These are phyloP conservation scores for Delichon dasypus DNA, from an alignment of 2,797 vertebrate genomes.

Conservation along the genomic window DNA sequence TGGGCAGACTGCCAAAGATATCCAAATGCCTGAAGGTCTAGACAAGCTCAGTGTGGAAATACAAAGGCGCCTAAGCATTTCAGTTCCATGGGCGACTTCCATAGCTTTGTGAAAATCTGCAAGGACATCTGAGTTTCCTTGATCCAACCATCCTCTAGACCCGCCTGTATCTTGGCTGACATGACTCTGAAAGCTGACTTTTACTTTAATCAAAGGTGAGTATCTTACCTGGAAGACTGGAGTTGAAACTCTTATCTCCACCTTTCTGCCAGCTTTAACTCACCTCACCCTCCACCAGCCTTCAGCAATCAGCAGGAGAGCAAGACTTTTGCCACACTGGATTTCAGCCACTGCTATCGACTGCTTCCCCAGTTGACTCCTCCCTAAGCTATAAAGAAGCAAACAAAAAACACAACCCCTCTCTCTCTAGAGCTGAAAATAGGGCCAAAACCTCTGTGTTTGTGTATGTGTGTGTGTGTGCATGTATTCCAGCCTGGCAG, in stretches of 20 bases:
- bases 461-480: not conserved
- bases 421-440: not conserved
- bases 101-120: not conserved
- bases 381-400: slow-evolving; percentile 35
- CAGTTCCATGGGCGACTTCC: not conserved
- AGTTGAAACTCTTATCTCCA: slow-evolving; percentile 17
- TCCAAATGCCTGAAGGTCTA: not conserved
- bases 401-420: slow-evolving; percentile 29
- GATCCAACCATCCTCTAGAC: not conserved
- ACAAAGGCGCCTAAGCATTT: not conserved
- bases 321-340: not conserved
- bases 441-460: not conserved
- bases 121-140: not conserved
- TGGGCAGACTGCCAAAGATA: not conserved
- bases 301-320: not conserved
- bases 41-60: not conserved
- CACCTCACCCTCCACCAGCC: slow-evolving; percentile 31
- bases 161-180: not conserved
- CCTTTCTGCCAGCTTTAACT: not conserved
- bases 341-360: not conserved
- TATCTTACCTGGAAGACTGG: slow-evolving; percentile 46
- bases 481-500: not conserved
- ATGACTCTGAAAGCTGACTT: not conserved
- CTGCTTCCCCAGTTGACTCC: not conserved
- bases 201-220: not conserved